Evolutionary conservation across 2,113 vertebrate species (phyloP).

Genomic region (Isurus oxyrinchus): DNA sequence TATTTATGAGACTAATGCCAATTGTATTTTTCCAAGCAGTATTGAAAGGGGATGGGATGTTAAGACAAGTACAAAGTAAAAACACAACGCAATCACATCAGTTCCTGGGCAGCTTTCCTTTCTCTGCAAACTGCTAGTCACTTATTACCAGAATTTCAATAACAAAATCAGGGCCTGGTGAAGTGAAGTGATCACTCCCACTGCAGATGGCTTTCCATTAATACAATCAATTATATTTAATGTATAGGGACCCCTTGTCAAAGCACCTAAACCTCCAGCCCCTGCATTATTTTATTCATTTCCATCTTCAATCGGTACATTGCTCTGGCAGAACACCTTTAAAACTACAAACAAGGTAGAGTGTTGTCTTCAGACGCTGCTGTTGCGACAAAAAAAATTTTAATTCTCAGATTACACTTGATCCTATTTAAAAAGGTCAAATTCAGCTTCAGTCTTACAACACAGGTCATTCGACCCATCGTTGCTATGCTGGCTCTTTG

Average conservation of each 20-base stretch:
- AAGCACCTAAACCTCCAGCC: background rate
- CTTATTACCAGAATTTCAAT: background rate
- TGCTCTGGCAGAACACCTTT: too few relatives aligned
- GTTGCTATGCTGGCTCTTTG: background rate
- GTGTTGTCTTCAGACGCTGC: background rate
- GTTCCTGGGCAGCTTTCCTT: background rate
- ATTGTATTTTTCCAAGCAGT: background rate
- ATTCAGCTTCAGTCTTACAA: background rate
- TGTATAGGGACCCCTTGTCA: background rate
- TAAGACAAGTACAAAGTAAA: background rate
- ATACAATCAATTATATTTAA: background rate
- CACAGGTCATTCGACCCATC: background rate
- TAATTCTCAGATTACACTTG: background rate
- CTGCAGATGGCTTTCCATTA: background rate
- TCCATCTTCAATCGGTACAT: background rate
- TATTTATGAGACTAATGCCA: background rate
- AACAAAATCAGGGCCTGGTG: background rate
- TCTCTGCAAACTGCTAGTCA: background rate
- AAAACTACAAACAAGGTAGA: background rate
- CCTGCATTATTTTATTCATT: background rate
- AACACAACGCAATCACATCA: background rate
- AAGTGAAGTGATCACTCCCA: background rate
- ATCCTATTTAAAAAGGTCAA: background rate
- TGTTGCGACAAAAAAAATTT: background rate
- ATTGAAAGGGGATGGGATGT: background rate